Conservation (phyloP, 2,113 vertebrate genomes). For the Syngnathoides biaculeatus region DNA sequence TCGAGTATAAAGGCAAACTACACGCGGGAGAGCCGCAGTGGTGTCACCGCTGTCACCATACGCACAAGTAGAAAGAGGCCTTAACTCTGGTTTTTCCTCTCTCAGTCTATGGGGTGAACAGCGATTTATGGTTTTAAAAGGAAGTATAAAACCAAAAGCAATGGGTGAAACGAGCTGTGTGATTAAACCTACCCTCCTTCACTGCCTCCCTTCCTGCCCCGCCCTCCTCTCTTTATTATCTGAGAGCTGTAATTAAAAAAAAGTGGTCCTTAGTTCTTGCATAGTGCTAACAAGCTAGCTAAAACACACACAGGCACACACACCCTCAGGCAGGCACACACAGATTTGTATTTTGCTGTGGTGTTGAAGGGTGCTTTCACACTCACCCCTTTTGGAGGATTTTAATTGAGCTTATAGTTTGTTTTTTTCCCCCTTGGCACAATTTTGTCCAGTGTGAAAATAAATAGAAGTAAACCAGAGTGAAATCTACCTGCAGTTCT, state of each 20-base stretch:
- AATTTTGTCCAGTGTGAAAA: not conserved
- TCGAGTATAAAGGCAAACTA: too few relatives aligned
- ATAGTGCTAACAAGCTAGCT: constrained; percentile 52
- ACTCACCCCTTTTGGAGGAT: not conserved
- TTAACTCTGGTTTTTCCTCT: constrained; percentile 20
- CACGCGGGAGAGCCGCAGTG: too few relatives aligned
- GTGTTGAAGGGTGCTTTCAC: not conserved
- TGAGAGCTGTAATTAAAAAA: constrained; percentile 67
- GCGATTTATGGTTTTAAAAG: constrained; percentile 69
- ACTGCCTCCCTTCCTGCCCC: constrained; percentile 29
- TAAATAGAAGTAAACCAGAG: not conserved
- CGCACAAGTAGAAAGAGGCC: too few relatives aligned
- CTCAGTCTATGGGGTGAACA: constrained; percentile 39
- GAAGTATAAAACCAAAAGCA: constrained; percentile 65
- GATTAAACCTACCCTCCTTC: constrained; percentile 69
- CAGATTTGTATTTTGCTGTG: not conserved
- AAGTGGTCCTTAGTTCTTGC: constrained; percentile 58
- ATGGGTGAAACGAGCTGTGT: constrained; percentile 68
- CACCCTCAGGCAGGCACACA: not conserved
- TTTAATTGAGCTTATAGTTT: not conserved
- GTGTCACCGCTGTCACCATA: too few relatives aligned
- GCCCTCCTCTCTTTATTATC: constrained; percentile 60
- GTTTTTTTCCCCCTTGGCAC: not conserved
- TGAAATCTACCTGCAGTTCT: not conserved
- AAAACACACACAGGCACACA: constrained; percentile 40